These are phyloP conservation scores for Mormyrops boulengeri DNA, from an alignment of 2,797 vertebrate genomes.

Conservation along the genomic window DNA sequence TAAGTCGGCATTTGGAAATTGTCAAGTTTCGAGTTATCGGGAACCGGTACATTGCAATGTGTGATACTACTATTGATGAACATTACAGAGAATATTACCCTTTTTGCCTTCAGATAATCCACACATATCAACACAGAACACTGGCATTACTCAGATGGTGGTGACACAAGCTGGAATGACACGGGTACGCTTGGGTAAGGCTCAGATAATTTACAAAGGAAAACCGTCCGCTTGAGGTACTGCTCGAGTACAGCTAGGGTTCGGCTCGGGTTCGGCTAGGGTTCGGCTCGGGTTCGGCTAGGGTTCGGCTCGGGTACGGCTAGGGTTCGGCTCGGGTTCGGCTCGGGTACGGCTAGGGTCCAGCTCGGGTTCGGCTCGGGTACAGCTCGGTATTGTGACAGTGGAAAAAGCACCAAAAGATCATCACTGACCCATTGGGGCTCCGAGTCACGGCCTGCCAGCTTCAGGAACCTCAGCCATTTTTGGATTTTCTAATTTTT, in stretches of 20 bases:
- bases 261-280: neutral
- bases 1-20: neutral
- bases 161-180: neutral
- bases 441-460: neutral
- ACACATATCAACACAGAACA: neutral
- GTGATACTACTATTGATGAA: neutral
- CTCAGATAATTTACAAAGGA: neutral
- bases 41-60: neutral
- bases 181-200: neutral
- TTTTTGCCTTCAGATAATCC: neutral
- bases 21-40: neutral
- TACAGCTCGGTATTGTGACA: neutral
- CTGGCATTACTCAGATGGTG: neutral
- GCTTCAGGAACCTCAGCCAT: neutral
- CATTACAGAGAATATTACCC: neutral
- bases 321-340: too few relatives aligned
- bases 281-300: too few relatives aligned
- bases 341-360: too few relatives aligned
- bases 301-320: too few relatives aligned
- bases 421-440: neutral
- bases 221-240: neutral
- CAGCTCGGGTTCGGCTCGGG: neutral
- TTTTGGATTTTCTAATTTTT: neutral
- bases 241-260: neutral
- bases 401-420: neutral